These are phyloP conservation scores for Arenicola marina DNA, from an alignment of 2,888 invertebrate species.

Conservation along the genomic window DNA sequence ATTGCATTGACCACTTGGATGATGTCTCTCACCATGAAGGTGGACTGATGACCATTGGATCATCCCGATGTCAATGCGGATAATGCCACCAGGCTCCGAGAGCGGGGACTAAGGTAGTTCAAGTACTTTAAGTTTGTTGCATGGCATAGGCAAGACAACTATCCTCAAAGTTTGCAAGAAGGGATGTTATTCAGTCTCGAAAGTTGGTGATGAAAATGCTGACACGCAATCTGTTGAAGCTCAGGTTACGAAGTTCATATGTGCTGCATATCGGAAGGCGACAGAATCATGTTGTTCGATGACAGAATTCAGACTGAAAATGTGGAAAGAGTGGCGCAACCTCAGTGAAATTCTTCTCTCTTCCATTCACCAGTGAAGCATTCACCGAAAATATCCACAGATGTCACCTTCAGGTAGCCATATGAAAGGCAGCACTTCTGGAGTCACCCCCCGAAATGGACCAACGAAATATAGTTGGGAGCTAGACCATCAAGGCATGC, in stretches of 20 bases:
- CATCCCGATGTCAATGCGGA: conserved; percentile 10
- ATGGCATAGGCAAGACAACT: conserved; percentile 12
- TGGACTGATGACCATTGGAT: conserved; percentile 17
- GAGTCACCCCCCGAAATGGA: background rate
- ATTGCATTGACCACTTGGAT: conserved; percentile 14
- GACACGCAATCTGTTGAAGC: background rate
- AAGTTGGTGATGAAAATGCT: conserved; percentile 6
- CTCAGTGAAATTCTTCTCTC: conserved; percentile 12
- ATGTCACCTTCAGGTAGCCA: conserved; percentile 11
- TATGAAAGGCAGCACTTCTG: conserved; percentile 3
- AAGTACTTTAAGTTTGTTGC: conserved; percentile 6
- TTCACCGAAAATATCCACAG: conserved; percentile 9
- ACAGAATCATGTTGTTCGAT: conserved; percentile 13
- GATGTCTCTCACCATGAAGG: conserved; percentile 13
- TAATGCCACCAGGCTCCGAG: conserved; percentile 6
- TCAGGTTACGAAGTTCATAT: background rate
- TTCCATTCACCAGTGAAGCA: conserved; percentile 12
- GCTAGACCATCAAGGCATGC: no score
- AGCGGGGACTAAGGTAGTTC: background rate
- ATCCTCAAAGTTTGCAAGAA: conserved; percentile 7
- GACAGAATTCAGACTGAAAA: background rate
- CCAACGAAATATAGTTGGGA: conserved; percentile 8
- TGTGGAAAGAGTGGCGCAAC: conserved; percentile 11
- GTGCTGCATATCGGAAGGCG: conserved; percentile 14
- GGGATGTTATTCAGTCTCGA: conserved; percentile 2